phyloP scores from a whole-genome alignment of 2,888 invertebrate species.

The Nemotelus nigrinus region DNA sequence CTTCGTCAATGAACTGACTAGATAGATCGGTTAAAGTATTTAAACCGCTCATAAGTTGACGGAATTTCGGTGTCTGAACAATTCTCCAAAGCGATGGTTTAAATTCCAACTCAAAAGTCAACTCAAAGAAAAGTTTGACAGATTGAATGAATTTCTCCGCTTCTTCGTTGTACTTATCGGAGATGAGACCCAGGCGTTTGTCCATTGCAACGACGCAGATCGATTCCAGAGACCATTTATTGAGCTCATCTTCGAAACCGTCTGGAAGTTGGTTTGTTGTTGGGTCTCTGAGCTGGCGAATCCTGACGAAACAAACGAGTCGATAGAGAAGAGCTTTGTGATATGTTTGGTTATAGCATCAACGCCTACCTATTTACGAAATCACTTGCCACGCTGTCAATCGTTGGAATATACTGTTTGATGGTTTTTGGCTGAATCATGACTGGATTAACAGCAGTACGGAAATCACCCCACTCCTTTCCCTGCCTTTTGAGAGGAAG shows the following conservation, averaged over 20 bases:
- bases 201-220: constrained; percentile 64
- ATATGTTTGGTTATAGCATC: constrained; percentile 48
- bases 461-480: constrained; percentile 73
- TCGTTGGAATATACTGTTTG: constrained; percentile 66
- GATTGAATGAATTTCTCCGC: constrained; percentile 39
- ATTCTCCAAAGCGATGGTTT: constrained; percentile 60
- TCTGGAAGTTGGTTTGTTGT: constrained; percentile 61
- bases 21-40: constrained; percentile 57
- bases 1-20: constrained; percentile 61
- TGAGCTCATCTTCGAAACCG: constrained; percentile 66
- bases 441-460: constrained; percentile 74
- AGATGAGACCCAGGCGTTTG: constrained; percentile 57
- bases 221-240: constrained; percentile 70
- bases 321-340: not conserved
- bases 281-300: constrained; percentile 59
- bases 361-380: constrained; percentile 58
- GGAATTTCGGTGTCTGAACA: constrained; percentile 58
- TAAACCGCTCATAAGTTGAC: constrained; percentile 54
- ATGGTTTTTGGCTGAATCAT: constrained; percentile 72
- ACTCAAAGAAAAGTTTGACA: constrained; percentile 47
- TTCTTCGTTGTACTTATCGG: constrained; percentile 45
- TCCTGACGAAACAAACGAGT: constrained; percentile 54
- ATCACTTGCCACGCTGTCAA: constrained; percentile 66
- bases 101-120: constrained; percentile 56
- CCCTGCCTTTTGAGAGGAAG: constrained; percentile 67